These are phyloP conservation scores for Gambelia wislizenii DNA, from an alignment of 2,797 vertebrate genomes.

Conservation along the genomic window DNA sequence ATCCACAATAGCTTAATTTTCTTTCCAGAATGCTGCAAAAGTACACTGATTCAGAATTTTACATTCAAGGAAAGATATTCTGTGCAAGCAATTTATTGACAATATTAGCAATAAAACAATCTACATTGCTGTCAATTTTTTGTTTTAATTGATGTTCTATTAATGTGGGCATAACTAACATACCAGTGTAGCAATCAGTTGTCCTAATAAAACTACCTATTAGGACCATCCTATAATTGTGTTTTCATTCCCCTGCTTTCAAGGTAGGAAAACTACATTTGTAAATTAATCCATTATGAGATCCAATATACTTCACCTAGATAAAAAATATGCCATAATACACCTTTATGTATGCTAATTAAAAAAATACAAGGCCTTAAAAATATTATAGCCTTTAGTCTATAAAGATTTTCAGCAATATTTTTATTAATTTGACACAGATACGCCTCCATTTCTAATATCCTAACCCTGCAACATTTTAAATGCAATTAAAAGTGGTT, in stretches of 20 bases:
- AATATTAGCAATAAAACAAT: slow-evolving; percentile 30
- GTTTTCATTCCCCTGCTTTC: slow-evolving; percentile 59
- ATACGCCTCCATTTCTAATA: slow-evolving; percentile 99
- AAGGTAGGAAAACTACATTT: slow-evolving; percentile 52
- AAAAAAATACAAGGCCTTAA: slow-evolving; percentile 75
- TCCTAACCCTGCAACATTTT: slow-evolving; percentile 99
- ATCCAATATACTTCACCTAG: slow-evolving; percentile 46
- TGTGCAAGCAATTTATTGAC: slow-evolving; percentile 32
- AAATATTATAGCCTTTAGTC: slow-evolving; percentile 79
- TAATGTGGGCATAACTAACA: slow-evolving; percentile 43
- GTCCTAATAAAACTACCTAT: slow-evolving; percentile 54
- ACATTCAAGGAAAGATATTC: slow-evolving; percentile 42
- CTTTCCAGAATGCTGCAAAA: slow-evolving; percentile 13
- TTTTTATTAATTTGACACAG: slow-evolving; percentile 98
- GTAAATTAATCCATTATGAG: slow-evolving; percentile 60
- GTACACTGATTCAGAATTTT: slow-evolving; percentile 15
- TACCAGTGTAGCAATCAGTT: slow-evolving; percentile 23
- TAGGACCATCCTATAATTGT: slow-evolving; percentile 40
- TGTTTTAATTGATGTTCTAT: slow-evolving; percentile 35
- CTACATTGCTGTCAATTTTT: slow-evolving; percentile 44
- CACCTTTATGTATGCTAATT: slow-evolving; percentile 74
- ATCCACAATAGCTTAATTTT: slow-evolving; percentile 44
- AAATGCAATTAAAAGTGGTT: slow-evolving; percentile 99
- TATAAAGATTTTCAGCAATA: slow-evolving; percentile 81
- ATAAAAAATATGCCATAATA: slow-evolving; percentile 68